Base-by-base conservation (phyloP, 2,888 invertebrate species). In the Leptarthrus brevirostris region DNA sequence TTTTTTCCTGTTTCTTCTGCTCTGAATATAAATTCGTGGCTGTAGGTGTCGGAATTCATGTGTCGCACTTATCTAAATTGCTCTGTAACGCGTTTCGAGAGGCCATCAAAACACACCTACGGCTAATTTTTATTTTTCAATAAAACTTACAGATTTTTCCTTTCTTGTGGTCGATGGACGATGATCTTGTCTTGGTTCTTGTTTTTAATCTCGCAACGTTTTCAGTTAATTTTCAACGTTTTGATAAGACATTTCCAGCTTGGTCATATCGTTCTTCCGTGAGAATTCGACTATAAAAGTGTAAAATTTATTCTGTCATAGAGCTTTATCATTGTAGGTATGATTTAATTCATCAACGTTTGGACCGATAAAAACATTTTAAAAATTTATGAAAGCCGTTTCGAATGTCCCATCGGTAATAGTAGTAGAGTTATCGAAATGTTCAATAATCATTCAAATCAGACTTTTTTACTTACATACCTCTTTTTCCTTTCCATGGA, bases 61-160 rank as follows among this genome's bases (percentile, higher is more conserved):
- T 75, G 75, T 75, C 72, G 74, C 74, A 74, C 75, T 75, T 75
- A 75, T 75, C 75, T 75, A 75, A 75, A 75, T 75, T 75, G 75
- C 75, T 72, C 74, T 54, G 74, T 74, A 75, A 74, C 75, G 75
- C 75, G 75, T 75, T 75, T 73, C 54, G 71, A 71, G 54, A 54
- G 71, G 54, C 71, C 54, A 71, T 71, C 76, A 74, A 74, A 72
- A 74, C 66, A 75, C 75, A 74, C 76, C 76, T 76, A 76, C 76
- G 74, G 72, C 72, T 74, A 74, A 73, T 69, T 76, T 74, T 74
- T 76, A 75, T 75, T 75, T 75, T 75, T 72, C 75, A 74, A 75
- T 75, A 75, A 75, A 75, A 75, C 56, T 74, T 71, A 64, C 64
- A 61, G 52, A 49, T 52, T 34, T 52, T 49, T 16, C 64, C 54